phyloP scores from a whole-genome alignment of 1,140 invertebrate genomes.

The Sinonovacula constricta region DNA sequence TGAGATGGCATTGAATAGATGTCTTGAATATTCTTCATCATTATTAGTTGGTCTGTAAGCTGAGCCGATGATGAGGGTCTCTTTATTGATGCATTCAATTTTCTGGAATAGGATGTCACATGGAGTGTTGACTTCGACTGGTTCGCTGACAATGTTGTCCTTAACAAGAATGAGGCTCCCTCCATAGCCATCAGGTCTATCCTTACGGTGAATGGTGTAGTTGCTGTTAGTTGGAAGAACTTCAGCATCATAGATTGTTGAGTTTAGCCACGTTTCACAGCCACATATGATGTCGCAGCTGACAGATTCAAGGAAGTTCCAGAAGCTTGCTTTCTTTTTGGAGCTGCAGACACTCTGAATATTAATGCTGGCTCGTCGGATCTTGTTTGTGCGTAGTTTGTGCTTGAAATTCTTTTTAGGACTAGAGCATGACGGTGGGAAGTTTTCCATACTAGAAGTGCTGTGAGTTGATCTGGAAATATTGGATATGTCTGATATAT shows the following conservation, averaged over 20 bases:
- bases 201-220: conserved; percentile 3
- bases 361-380: background rate
- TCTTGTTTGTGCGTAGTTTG: conserved; percentile 1
- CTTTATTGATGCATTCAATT: background rate
- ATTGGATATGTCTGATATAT: conserved; percentile 25
- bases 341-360: background rate
- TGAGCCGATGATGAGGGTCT: background rate
- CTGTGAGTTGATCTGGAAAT: background rate
- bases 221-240: background rate
- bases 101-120: conserved; percentile 14
- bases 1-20: background rate
- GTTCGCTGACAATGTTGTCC: background rate
- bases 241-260: background rate
- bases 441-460: background rate
- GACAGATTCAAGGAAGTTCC: conserved; percentile 3
- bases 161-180: background rate
- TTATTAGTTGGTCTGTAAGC: conserved; percentile 4
- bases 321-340: conserved; percentile 13
- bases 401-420: background rate
- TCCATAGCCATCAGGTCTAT: conserved; percentile 14
- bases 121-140: conserved; percentile 3
- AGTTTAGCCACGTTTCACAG: conserved; percentile 17
- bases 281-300: conserved; percentile 1
- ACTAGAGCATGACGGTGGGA: too few relatives aligned
- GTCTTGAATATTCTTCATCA: background rate